These are phyloP conservation scores for Periophthalmus modestus DNA, from an alignment of 2,113 vertebrate species.

Conservation along the genomic window DNA sequence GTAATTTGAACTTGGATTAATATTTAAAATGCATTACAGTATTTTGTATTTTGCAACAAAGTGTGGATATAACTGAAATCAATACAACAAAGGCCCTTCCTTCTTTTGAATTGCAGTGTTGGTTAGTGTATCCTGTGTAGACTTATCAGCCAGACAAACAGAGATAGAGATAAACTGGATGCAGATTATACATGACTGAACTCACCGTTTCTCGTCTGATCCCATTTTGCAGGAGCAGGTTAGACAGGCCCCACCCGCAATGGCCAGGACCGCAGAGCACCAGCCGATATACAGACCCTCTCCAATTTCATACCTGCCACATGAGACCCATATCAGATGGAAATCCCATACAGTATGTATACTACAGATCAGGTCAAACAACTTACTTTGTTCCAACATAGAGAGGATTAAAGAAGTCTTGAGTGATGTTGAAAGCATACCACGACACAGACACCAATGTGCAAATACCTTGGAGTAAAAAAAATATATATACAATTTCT, in stretches of 20 bases:
- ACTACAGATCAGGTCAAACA: not conserved
- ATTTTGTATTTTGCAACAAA: not conserved
- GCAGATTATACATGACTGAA: conserved; percentile 1
- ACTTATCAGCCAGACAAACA: not conserved
- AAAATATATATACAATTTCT: not conserved
- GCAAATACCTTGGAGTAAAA: conserved; percentile 76
- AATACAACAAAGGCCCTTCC: not conserved
- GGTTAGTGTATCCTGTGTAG: not conserved
- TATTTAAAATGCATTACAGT: not conserved
- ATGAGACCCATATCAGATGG: not conserved
- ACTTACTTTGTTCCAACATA: conserved; percentile 83
- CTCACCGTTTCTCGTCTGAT: conserved; percentile 70
- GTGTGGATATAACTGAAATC: not conserved
- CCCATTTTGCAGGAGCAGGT: conserved; percentile 73
- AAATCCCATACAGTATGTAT: not conserved
- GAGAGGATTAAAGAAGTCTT: conserved; percentile 84
- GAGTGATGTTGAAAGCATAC: conserved; percentile 89
- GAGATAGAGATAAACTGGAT: not conserved
- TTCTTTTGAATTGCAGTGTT: not conserved
- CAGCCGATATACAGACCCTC: conserved; percentile 89
- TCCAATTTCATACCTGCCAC: conserved; percentile 85
- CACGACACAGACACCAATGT: conserved; percentile 87
- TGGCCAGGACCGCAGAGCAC: conserved; percentile 82
- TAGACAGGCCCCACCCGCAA: conserved; percentile 81
- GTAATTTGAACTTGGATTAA: not conserved